Evolutionary conservation across 2,113 vertebrate species (phyloP).

Genomic region (Peromyscus polionotus): DNA sequence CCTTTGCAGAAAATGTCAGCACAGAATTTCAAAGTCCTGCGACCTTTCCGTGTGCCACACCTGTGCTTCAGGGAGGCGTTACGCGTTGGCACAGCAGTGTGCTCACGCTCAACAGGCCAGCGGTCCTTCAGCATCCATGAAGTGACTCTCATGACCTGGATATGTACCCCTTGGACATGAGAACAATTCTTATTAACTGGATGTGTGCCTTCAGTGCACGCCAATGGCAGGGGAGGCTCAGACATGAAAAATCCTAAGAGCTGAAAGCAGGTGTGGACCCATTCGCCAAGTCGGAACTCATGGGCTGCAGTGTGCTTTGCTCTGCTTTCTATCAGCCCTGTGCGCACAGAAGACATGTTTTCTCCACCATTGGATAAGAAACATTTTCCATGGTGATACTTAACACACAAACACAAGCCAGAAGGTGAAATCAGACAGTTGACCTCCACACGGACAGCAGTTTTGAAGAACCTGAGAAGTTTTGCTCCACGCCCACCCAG

Average conservation of each 20-base stretch:
- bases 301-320: conserved; percentile 38
- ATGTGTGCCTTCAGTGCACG: not conserved
- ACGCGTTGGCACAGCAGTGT: not conserved
- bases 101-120: rapidly evolving
- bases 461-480: conserved; percentile 57
- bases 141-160: not conserved
- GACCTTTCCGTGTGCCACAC: rapidly evolving
- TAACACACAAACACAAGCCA: conserved; percentile 80
- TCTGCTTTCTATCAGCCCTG: conserved; percentile 59
- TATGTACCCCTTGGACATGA: not conserved
- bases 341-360: conserved; percentile 65
- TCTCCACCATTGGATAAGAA: conserved; percentile 62
- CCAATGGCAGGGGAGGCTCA: not conserved
- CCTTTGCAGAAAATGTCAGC: not conserved
- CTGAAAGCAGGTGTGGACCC: not conserved
- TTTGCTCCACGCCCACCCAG: not conserved
- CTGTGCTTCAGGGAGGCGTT: not conserved
- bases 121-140: rapidly evolving
- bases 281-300: conserved; percentile 50
- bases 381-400: conserved; percentile 70
- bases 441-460: conserved; percentile 51
- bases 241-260: not conserved
- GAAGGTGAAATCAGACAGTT: conserved; percentile 76
- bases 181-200: not conserved
- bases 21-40: not conserved